Evolutionary conservation across 2,797 vertebrate species (phyloP), one percentile per base, ranked within the genome.

Genomic region (Anas bahamensis): DNA sequence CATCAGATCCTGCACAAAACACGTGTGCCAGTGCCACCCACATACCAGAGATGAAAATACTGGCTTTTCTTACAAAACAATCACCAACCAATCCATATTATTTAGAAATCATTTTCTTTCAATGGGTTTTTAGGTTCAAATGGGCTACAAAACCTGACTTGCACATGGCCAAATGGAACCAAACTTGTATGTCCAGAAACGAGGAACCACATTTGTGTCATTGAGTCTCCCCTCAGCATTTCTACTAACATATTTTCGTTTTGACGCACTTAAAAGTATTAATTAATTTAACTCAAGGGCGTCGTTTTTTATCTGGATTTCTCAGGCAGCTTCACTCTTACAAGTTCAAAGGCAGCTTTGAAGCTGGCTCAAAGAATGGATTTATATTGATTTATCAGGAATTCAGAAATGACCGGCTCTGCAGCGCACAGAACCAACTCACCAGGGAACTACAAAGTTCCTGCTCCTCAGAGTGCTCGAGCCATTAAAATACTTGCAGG

Each of bases 291-390:
- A 95, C 69, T 94, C 86, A 86, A 82, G 86, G 83, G 90, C 71
- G 55, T 42, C 56, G 65, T 6, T 81, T 88, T 96, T 95, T 90
- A 96, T 94, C 92, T 53, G 92, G 56, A 64, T 86, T 92, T 89
- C 76, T 92, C 92, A 93, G 92, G 84, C 89, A 92, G 91, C 64
- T 70, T 78, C 84, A 56, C 70, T 90, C 82, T 35, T 24, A 24
- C 29, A 70, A 92, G 86, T 95, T 95, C 93, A 96, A 97, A 97
- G 93, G 63, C 88, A 93, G 84, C 89, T 96, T 93, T 96, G 94
- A 96, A 94, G 92, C 71, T 23, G 29, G 66, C 82, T 94, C 88
- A 78, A 83, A 90, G 78, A 90, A 95, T 50, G 93, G 84, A 92
- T 89, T 96, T 66, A 33, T 95, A 87, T 16, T 87, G 86, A 92